Conservation (phyloP, 2,797 vertebrate species). For the Graptemys geographica region DNA sequence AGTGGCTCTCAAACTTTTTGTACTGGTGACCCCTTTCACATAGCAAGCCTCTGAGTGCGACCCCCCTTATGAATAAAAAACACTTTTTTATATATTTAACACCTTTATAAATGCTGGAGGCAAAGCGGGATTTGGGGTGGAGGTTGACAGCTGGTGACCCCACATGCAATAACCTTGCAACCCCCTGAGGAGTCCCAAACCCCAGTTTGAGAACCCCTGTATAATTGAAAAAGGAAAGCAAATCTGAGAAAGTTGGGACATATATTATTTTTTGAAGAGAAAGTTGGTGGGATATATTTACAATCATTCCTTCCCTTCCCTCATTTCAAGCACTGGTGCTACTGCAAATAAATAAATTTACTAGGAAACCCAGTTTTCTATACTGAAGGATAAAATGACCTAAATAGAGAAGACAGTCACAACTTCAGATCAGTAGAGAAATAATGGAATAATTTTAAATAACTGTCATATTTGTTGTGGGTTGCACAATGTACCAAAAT, state of each 20-base stretch:
- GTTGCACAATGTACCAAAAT: background rate
- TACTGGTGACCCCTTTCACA: no score
- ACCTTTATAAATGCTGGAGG: no score
- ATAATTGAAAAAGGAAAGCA: background rate
- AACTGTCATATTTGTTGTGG: background rate
- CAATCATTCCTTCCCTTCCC: background rate
- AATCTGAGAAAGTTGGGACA: background rate
- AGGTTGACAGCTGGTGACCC: no score
- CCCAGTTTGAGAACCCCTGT: no score
- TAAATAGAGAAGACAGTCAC: background rate
- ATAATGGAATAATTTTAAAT: background rate
- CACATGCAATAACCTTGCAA: no score
- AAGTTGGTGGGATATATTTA: background rate
- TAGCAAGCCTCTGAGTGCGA: no score
- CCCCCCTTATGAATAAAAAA: no score
- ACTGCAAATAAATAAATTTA: background rate
- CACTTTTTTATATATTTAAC: no score
- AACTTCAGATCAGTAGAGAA: background rate
- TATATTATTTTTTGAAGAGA: background rate
- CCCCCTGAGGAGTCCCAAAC: no score
- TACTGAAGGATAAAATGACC: background rate
- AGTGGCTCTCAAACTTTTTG: no score
- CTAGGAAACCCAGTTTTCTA: rapidly evolving
- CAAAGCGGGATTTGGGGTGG: no score
- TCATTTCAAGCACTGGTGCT: background rate